Conservation (phyloP, 1,140 invertebrate species). For the Charaxes varanes region DNA sequence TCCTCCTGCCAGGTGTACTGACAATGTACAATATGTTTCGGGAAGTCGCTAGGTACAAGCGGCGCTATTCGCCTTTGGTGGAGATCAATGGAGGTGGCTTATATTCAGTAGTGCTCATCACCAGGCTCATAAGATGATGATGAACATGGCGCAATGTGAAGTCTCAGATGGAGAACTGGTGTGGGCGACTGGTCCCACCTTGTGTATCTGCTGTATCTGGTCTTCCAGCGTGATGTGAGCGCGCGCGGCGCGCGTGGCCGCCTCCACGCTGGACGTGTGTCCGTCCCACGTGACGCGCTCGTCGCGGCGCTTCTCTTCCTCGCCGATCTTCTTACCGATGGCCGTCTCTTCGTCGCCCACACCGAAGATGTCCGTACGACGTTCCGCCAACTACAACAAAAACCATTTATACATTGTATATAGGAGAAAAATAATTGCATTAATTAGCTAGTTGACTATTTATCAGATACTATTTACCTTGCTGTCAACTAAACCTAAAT, state of each 20-base stretch:
- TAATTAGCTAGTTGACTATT: too few relatives aligned
- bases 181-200: conserved; percentile 51
- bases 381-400: conserved; percentile 86
- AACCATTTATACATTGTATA: too few relatives aligned
- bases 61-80: too few relatives aligned
- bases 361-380: conserved; percentile 99
- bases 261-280: conserved; percentile 95
- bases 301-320: conserved; percentile 91
- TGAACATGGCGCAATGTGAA: background rate
- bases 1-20: too few relatives aligned
- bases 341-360: conserved; percentile 98
- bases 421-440: too few relatives aligned
- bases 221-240: conserved; percentile 97
- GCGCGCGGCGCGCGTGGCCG: conserved; percentile 91
- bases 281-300: conserved; percentile 98
- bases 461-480: too few relatives aligned
- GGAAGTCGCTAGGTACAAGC: too few relatives aligned
- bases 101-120: background rate
- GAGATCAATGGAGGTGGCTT: background rate
- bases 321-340: conserved; percentile 99
- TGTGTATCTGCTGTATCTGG: conserved; percentile 98
- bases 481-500: too few relatives aligned
- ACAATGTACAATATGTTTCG: too few relatives aligned
- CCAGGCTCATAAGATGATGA: too few relatives aligned
- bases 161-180: background rate